Evolutionary conservation across 2,113 vertebrate species (phyloP).

Genomic region (Nymphicus hollandicus): DNA sequence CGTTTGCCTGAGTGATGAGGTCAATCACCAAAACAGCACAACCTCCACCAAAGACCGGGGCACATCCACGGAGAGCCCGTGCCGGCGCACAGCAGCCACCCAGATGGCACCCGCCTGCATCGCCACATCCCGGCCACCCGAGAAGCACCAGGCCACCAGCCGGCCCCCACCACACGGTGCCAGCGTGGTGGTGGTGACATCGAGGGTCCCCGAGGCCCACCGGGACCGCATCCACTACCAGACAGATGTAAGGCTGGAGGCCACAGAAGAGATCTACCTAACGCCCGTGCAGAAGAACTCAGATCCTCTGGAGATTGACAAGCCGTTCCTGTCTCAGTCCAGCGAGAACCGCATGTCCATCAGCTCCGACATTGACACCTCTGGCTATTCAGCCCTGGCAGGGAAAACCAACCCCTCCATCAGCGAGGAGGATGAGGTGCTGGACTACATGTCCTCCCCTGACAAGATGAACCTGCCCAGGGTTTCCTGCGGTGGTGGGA

Average conservation of each 20-base stretch:
- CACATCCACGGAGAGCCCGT: conserved; percentile 89
- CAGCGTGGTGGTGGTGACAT: conserved; percentile 69
- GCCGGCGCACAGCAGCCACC: conserved; percentile 80
- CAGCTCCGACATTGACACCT: conserved; percentile 89
- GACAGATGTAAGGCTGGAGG: conserved; percentile 86
- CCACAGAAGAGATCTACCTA: conserved; percentile 96
- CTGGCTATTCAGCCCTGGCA: conserved; percentile 78
- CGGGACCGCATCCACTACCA: conserved; percentile 90
- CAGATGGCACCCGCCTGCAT: conserved; percentile 76
- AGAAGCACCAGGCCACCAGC: conserved; percentile 55
- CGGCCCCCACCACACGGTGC: conserved; percentile 58
- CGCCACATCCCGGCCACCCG: conserved; percentile 61
- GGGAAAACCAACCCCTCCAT: conserved; percentile 89
- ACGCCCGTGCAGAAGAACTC: conserved; percentile 90
- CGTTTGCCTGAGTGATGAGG: conserved; percentile 93
- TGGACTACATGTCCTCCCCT: conserved; percentile 77
- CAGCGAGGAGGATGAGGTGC: conserved; percentile 88
- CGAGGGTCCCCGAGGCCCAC: conserved; percentile 66
- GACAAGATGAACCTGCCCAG: conserved; percentile 59
- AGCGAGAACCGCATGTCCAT: conserved; percentile 91
- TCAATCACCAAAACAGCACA: conserved; percentile 82
- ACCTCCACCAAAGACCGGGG: conserved; percentile 93
- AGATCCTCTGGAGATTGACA: conserved; percentile 78
- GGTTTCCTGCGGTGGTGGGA: conserved; percentile 62
- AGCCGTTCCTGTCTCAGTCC: conserved; percentile 84